Evolutionary conservation across 2,113 vertebrate genomes (phyloP).

Genomic region (Podiceps cristatus): DNA sequence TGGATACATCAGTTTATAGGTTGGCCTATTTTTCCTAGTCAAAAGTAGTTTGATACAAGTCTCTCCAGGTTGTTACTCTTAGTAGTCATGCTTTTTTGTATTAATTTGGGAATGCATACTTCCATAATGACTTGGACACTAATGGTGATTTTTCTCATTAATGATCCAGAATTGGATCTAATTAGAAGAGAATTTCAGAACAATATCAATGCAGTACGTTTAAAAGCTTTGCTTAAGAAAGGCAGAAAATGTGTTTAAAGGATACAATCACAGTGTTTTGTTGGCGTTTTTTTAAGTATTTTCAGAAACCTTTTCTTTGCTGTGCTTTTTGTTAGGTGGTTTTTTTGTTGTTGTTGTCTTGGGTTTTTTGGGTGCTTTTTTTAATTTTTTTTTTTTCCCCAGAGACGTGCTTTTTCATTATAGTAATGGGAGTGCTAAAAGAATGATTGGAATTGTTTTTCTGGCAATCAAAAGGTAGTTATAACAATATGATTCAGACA

Average conservation of each 20-base stretch:
- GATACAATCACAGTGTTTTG: neutral
- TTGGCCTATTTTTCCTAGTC: neutral
- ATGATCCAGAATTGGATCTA: neutral
- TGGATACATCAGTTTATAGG: neutral
- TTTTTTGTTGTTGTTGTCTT: neutral
- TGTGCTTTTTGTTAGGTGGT: neutral
- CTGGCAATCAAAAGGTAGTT: constrained; percentile 7
- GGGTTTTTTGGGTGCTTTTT: too few relatives aligned
- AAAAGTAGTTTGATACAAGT: neutral
- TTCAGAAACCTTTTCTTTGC: neutral
- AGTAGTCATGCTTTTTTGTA: neutral
- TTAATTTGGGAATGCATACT: neutral
- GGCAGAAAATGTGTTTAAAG: neutral
- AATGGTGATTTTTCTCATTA: neutral
- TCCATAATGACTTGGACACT: neutral
- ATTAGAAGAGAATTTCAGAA: neutral
- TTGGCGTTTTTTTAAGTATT: neutral
- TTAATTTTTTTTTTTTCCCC: too few relatives aligned
- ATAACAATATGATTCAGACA: constrained; percentile 12
- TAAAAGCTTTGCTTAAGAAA: neutral
- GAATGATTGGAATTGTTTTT: neutral
- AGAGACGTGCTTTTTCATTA: neutral
- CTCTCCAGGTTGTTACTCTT: neutral
- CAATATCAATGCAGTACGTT: neutral
- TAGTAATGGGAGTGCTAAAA: neutral